Base-by-base conservation (phyloP, 2,113 vertebrate species). In the Petromus typicus region DNA sequence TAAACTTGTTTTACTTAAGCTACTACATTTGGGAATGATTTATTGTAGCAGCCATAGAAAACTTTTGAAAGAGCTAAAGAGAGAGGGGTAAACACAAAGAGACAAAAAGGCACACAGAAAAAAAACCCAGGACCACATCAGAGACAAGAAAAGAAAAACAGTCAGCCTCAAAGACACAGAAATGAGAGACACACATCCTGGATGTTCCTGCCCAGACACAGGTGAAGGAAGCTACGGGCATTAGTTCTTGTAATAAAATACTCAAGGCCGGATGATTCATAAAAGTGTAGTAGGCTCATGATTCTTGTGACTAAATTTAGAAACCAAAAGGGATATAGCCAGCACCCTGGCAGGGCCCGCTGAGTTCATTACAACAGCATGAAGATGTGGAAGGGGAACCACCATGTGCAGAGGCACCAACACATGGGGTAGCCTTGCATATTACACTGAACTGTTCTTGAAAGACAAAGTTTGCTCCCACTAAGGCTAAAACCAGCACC, bases 1-100 rank as follows among this genome's bases (percentile, higher is more conserved):
- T 84, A 73, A 90, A 51, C 34, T 20, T 92, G 20, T 69, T 54
- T 89, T 91, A 79, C 71, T 73, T 80, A 87, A 92, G 59, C 69
- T 59, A 93, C 30, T 69, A 73, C 61, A 20, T 87, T 27, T 79
- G 25, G 40, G 25, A n/a, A n/a, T 86, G 32, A 87, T 79, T 69
- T 79, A n/a, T 83, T 93, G 86, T 7, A 78, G 27, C 3, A 92
- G 23, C 37, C 45, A 84, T 18, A 80, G 63, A 37, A 92, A 90
- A 96, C 27, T 56, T 91, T 78, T 16, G 34, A 78, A 13, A 64
- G 11, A 63, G 11, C 83, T 57, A 91, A 34, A 84, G 27, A 93
- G 16, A 76, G 34, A 92, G 11, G 30, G 40, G 22, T 9, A 71
- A 20, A 69, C 0, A 69, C 2, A 69, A 7, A 67, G 6, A 37